phyloP scores from a whole-genome alignment of 2,797 vertebrate genomes.

The Coilia nasus region DNA sequence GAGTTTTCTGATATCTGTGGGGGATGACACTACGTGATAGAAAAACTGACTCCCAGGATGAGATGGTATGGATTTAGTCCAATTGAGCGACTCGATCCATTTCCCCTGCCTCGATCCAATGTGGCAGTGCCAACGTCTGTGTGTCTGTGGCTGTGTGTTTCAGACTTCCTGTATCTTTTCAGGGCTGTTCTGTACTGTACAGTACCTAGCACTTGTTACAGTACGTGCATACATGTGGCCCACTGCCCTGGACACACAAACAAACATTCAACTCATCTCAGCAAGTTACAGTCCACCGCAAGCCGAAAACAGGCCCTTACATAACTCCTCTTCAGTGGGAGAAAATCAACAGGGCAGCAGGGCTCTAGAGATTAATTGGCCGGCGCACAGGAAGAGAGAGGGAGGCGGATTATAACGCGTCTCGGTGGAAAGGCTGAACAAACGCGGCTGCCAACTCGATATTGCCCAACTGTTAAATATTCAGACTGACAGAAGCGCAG shows the following conservation, averaged over 20 bases:
- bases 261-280: not conserved
- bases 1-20: not conserved
- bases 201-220: not conserved
- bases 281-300: not conserved
- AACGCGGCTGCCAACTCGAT: slow-evolving; percentile 16
- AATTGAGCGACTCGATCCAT: too few relatives aligned
- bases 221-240: not conserved
- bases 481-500: slow-evolving; percentile 64
- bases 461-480: slow-evolving; percentile 48
- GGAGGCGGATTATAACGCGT: not conserved
- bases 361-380: not conserved
- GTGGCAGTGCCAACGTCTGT: not conserved
- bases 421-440: not conserved
- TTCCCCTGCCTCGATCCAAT: not conserved
- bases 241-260: not conserved
- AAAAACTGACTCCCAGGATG: not conserved
- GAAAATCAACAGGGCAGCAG: not conserved
- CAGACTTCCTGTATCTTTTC: not conserved
- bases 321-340: not conserved
- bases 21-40: too few relatives aligned
- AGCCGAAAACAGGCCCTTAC: not conserved
- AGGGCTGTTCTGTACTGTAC: not conserved
- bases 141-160: not conserved
- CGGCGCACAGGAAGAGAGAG: not conserved
- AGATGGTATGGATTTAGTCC: not conserved